A percentile compares a stretch with the other conserved stretches of the same genome.
Evolutionary conservation across 2,888 invertebrate species (phyloP).

Genomic region (Antheraea yamamai): DNA sequence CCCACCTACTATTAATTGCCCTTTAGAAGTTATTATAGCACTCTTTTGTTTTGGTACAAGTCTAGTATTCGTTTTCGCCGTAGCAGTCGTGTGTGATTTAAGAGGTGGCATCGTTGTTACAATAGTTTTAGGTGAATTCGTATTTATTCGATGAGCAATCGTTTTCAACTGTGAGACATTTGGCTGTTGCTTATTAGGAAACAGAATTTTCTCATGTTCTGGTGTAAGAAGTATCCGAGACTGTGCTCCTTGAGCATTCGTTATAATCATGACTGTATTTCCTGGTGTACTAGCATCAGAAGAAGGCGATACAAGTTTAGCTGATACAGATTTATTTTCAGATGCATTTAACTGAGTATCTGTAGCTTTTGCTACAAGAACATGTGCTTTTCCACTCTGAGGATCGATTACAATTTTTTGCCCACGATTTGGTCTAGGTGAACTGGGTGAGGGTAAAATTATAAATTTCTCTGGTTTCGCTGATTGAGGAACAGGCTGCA

Average conservation of each 20-base stretch:
- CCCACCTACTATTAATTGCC: constrained; percentile 77
- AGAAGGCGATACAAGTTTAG: constrained; percentile 64
- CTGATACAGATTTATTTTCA: constrained; percentile 67
- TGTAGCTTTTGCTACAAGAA: constrained; percentile 61
- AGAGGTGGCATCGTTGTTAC: constrained; percentile 38
- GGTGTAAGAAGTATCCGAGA: constrained; percentile 83
- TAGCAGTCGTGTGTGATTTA: constrained; percentile 27
- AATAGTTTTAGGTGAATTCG: constrained; percentile 55
- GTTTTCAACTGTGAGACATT: constrained; percentile 66
- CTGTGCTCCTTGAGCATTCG: constrained; percentile 83
- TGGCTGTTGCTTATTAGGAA: constrained; percentile 76
- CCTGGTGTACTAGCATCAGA: constrained; percentile 62
- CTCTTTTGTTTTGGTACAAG: constrained; percentile 71
- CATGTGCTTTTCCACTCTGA: constrained; percentile 74
- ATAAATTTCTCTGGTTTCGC: constrained; percentile 72
- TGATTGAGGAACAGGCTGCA: constrained; percentile 57
- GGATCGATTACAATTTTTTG: constrained; percentile 78
- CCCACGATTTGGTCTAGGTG: constrained; percentile 63
- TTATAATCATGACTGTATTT: constrained; percentile 84
- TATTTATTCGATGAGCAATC: constrained; percentile 61
- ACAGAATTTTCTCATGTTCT: constrained; percentile 82
- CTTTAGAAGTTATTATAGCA: constrained; percentile 82
- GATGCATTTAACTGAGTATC: constrained; percentile 46
- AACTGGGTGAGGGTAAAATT: constrained; percentile 63
- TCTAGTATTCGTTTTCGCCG: constrained; percentile 56